These are phyloP conservation scores for Thumatha senex DNA, from an alignment of 2,888 invertebrate species.

Conservation along the genomic window DNA sequence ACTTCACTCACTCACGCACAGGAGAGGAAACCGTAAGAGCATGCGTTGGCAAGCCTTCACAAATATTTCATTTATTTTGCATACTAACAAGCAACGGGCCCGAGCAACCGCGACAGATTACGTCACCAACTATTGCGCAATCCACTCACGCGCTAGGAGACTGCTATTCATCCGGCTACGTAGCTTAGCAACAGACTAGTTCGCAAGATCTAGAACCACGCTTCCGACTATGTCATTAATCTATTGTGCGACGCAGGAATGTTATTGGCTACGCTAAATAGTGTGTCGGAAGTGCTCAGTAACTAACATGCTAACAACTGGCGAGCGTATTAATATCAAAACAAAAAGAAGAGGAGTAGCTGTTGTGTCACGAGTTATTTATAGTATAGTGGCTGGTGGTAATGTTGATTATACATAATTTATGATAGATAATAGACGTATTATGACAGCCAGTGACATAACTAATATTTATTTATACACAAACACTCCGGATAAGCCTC, in stretches of 20 bases:
- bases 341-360: not conserved
- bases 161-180: slow-evolving; percentile 72
- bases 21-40: slow-evolving; percentile 59
- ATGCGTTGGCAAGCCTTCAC: slow-evolving; percentile 54
- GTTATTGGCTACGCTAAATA: slow-evolving; percentile 36
- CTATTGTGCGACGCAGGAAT: slow-evolving; percentile 36
- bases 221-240: slow-evolving; percentile 47
- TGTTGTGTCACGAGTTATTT: too few species aligned
- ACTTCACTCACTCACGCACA: slow-evolving; percentile 27
- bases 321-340: slow-evolving; percentile 16
- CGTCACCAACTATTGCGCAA: slow-evolving; percentile 69
- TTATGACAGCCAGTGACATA: too few species aligned
- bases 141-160: slow-evolving; percentile 69
- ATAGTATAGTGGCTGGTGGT: too few species aligned
- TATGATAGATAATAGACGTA: too few species aligned
- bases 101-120: slow-evolving; percentile 62
- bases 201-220: slow-evolving; percentile 40
- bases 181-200: slow-evolving; percentile 63
- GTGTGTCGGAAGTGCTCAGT: slow-evolving; percentile 28
- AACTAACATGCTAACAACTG: slow-evolving; percentile 31
- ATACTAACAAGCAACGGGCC: slow-evolving; percentile 72
- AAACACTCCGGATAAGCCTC: too few species aligned
- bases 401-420: too few species aligned
- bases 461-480: too few species aligned
- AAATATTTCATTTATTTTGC: slow-evolving; percentile 74